Conservation (phyloP, 2,113 vertebrate genomes). For the Phalacrocorax aristotelis region DNA sequence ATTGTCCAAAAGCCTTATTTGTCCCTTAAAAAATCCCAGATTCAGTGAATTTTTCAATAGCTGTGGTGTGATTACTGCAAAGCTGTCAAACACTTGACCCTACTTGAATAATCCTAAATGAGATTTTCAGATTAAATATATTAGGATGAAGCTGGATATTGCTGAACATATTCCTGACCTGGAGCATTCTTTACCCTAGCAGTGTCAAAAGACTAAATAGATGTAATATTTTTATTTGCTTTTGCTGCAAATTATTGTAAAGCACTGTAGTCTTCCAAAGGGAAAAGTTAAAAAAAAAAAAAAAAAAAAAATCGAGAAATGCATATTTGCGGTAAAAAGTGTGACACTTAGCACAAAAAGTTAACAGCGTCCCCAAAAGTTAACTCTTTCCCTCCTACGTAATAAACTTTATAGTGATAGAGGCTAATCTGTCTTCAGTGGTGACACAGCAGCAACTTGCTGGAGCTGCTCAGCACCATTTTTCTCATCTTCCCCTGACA, state of each 20-base stretch:
- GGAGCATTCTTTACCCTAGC: neutral
- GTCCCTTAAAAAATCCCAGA: neutral
- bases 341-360: neutral
- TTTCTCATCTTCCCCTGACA: neutral
- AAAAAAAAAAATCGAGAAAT: neutral
- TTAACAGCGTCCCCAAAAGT: neutral
- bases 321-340: neutral
- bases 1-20: neutral
- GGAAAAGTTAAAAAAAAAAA: neutral
- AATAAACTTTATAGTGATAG: neutral
- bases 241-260: neutral
- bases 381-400: neutral
- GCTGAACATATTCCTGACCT: neutral
- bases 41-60: neutral
- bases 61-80: neutral
- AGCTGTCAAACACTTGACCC: neutral
- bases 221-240: neutral
- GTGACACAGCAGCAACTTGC: neutral
- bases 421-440: neutral
- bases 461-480: neutral
- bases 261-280: neutral
- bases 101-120: neutral
- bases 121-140: neutral
- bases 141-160: neutral
- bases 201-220: rapidly evolving